Percentiles rank a stretch among this genome's conserved stretches.
Conservation (phyloP, 1,140 invertebrate genomes). For the Mylabris phalerata region DNA sequence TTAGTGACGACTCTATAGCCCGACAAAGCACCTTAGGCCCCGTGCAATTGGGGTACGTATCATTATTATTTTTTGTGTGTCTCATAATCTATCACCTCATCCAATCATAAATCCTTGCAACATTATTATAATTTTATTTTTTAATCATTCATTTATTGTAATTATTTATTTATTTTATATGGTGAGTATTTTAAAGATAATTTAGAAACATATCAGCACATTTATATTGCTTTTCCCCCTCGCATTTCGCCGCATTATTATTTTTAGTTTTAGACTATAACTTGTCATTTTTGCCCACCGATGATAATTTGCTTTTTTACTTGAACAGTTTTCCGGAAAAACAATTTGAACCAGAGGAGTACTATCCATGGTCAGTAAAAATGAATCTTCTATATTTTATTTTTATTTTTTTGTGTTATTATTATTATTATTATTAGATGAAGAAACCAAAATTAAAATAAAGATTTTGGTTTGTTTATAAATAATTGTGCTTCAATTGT, state of each 20-base stretch:
- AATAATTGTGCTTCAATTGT: constrained; percentile 17
- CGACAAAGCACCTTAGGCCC: constrained; percentile 72
- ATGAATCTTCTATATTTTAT: constrained; percentile 1
- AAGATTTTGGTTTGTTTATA: constrained; percentile 13
- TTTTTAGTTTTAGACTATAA: neutral
- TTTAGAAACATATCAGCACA: too few relatives aligned
- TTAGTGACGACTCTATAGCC: constrained; percentile 79
- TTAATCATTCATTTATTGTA: neutral
- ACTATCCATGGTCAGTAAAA: constrained; percentile 64
- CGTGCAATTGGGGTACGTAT: constrained; percentile 87
- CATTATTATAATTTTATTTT: neutral
- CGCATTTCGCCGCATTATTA: neutral
- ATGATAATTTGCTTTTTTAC: constrained; percentile 25
- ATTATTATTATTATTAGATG: neutral
- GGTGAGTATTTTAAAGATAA: too few relatives aligned
- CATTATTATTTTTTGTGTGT: neutral
- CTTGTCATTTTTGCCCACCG: neutral
- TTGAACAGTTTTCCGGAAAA: constrained; percentile 63
- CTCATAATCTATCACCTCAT: constrained; percentile 5
- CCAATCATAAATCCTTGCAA: neutral
- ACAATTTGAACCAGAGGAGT: constrained; percentile 59
- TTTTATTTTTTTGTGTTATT: constrained; percentile 9
- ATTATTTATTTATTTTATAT: neutral
- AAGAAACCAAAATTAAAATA: constrained; percentile 11
- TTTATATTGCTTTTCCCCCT: too few relatives aligned